Evolutionary conservation across 2,888 invertebrate genomes (phyloP).

Genomic region (Drosophila falleni): DNA sequence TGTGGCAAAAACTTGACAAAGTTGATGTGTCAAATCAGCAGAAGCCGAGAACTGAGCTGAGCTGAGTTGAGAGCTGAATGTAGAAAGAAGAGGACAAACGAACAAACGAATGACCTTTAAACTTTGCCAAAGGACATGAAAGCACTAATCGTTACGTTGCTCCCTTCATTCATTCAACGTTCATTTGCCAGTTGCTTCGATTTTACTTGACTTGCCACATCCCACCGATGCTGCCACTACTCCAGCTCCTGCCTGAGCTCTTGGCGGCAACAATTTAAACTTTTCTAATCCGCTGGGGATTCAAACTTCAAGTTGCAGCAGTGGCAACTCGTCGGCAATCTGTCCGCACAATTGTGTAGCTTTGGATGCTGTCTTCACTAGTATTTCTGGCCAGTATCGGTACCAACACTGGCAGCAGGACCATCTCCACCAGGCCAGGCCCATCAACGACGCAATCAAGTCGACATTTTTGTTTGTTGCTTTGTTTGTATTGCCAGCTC

Average conservation of each 20-base stretch:
- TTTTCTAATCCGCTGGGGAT: slow-evolving; percentile 82
- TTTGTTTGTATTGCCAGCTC: slow-evolving; percentile 62
- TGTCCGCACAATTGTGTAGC: slow-evolving; percentile 73
- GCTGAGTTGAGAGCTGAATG: slow-evolving; percentile 12
- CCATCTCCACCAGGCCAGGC: slow-evolving; percentile 13
- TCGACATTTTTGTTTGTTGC: slow-evolving; percentile 80
- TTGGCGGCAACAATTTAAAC: slow-evolving; percentile 81
- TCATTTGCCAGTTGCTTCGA: slow-evolving; percentile 75
- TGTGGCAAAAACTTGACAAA: slow-evolving; percentile 76
- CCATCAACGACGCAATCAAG: slow-evolving; percentile 78
- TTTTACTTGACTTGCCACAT: slow-evolving; percentile 57
- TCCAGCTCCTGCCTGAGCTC: slow-evolving; percentile 23
- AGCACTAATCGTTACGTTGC: slow-evolving; percentile 83
- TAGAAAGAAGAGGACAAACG: slow-evolving; percentile 15
- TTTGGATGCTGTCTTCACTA: slow-evolving; percentile 38
- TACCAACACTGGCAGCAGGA: slow-evolving; percentile 5
- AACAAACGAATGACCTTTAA: slow-evolving; percentile 81
- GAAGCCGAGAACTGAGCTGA: slow-evolving; percentile 40
- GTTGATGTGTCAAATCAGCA: slow-evolving; percentile 80
- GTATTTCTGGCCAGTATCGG: slow-evolving; percentile 23
- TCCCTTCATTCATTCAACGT: slow-evolving; percentile 71
- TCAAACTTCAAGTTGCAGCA: slow-evolving; percentile 74
- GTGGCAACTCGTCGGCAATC: slow-evolving; percentile 69
- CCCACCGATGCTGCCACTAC: slow-evolving; percentile 13
- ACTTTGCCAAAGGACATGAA: slow-evolving; percentile 82